Base-by-base conservation (phyloP, 2,797 vertebrate species). In the Octomys mimax region DNA sequence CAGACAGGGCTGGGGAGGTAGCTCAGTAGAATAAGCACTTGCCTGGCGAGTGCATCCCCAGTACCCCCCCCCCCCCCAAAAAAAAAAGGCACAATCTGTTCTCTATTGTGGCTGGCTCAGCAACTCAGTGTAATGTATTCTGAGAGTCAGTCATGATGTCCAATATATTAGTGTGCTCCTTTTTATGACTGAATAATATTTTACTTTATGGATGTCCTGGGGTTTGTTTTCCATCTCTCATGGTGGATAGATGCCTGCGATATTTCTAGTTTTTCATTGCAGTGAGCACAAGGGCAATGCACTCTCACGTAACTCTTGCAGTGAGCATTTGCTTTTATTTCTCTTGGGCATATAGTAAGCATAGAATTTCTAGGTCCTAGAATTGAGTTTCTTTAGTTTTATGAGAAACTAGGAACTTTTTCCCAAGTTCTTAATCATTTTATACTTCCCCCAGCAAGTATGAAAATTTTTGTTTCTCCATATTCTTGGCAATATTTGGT, bases 301-400 rank as follows among this genome's bases (percentile, higher is more conserved):
- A 77, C 90, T 92, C 79, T 33, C 22, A 70, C 68, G 24, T 19
- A 84, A 59, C 28, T 18, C 31, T 70, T 95, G 86, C 91, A 81
- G 54, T 92, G 83, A 95, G 70, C 1, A 21, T 31, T 57, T 46
- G 21, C 92, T 94, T 95, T 92, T 81, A 83, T 95, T 82, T 94
- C 75, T 89, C 59, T 84, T 77, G 80, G 88, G 54, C 62, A 89
- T 79, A 78, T 39, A 73, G 61, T 84, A 83, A 26, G 59, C 18
- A 52, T 87, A n/a, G 75, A 81, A 77, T 66, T 73, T 12, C 61
- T 91, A 71, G 54, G n/a, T 91, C 70, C 28, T 80, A 33, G 49
- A 5, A 21, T 78, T 36, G 13, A 81, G 26, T 78, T 59, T 88
- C 16, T 88, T 78, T 92, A 70, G 52, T 80, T 95, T 94, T 92